phyloP scores from a whole-genome alignment of 2,113 vertebrate genomes.

The Grammomys dolichurus region DNA sequence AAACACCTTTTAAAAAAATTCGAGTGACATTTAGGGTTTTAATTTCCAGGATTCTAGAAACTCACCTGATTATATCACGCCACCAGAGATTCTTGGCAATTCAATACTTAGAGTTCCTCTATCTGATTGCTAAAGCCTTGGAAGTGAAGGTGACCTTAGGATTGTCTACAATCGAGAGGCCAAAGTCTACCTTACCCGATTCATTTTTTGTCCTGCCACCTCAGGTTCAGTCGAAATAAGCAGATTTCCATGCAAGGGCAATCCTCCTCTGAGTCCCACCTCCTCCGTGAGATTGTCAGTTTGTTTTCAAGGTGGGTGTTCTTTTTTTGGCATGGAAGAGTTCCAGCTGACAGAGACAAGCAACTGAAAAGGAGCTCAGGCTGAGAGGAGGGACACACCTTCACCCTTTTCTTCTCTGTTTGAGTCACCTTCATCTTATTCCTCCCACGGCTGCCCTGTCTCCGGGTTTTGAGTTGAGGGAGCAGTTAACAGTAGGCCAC shows the following conservation, averaged over 20 bases:
- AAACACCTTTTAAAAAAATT: not conserved
- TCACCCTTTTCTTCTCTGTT: not conserved
- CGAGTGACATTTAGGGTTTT: not conserved
- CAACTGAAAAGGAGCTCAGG: not conserved
- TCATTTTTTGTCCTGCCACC: not conserved
- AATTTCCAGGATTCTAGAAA: conserved; percentile 16
- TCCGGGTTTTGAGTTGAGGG: conserved; percentile 73
- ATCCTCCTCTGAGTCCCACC: not conserved
- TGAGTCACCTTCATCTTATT: not conserved
- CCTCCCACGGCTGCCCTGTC: not conserved
- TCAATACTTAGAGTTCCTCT: not conserved
- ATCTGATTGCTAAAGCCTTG: not conserved
- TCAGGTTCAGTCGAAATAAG: not conserved
- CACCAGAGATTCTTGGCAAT: not conserved
- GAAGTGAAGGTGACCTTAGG: not conserved
- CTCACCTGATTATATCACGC: not conserved
- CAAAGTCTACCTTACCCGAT: not conserved
- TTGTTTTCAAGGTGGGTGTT: not conserved
- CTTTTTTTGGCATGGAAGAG: conserved; percentile 31
- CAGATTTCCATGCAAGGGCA: not conserved
- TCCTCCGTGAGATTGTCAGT: not conserved
- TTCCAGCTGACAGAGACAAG: not conserved
- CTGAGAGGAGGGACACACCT: not conserved
- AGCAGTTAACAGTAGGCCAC: conserved; percentile 63
- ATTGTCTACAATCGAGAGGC: conserved; percentile 7